A percentile compares a stretch with the other conserved stretches of the same genome.
phyloP scores from a whole-genome alignment of 2,888 invertebrate species.

The Drosophila phalerata region DNA sequence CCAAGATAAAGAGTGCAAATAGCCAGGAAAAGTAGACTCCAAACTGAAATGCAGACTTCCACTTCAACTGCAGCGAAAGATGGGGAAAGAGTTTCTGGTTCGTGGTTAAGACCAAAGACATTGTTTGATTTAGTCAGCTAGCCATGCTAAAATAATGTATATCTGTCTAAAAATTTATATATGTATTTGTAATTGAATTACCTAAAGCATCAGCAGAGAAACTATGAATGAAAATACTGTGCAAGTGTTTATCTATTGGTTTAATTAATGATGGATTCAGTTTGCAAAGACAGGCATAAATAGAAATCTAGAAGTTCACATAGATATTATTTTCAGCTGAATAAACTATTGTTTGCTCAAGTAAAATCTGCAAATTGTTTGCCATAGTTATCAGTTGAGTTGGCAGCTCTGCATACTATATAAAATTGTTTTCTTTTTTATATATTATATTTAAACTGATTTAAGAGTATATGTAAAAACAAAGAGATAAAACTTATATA shows the following conservation, averaged over 20 bases:
- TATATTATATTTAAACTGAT: not conserved
- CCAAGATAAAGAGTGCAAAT: slow-evolving; percentile 73
- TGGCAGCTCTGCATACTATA: not conserved
- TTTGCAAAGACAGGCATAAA: not conserved
- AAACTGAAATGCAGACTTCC: slow-evolving; percentile 27
- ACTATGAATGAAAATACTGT: slow-evolving; percentile 4
- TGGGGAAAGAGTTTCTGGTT: slow-evolving; percentile 5
- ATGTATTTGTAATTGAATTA: slow-evolving; percentile 56
- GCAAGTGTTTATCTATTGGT: slow-evolving; percentile 9
- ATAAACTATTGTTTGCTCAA: slow-evolving; percentile 5
- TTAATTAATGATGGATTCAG: slow-evolving; percentile 16
- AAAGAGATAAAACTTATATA: too few species aligned
- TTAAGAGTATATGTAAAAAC: not conserved
- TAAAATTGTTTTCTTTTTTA: not conserved
- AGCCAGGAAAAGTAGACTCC: slow-evolving; percentile 27
- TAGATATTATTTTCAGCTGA: slow-evolving; percentile 11
- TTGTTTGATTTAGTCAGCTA: slow-evolving; percentile 51
- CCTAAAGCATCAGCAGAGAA: slow-evolving; percentile 12
- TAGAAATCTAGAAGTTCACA: too few species aligned
- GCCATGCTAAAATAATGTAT: slow-evolving; percentile 32
- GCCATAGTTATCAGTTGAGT: not conserved
- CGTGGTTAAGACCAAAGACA: slow-evolving; percentile 24
- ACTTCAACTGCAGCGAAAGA: slow-evolving; percentile 16
- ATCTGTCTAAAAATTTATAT: not conserved
- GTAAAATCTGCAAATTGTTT: slow-evolving; percentile 3